Conservation (phyloP, 2,113 vertebrate genomes). For the Phocoena phocoena region DNA sequence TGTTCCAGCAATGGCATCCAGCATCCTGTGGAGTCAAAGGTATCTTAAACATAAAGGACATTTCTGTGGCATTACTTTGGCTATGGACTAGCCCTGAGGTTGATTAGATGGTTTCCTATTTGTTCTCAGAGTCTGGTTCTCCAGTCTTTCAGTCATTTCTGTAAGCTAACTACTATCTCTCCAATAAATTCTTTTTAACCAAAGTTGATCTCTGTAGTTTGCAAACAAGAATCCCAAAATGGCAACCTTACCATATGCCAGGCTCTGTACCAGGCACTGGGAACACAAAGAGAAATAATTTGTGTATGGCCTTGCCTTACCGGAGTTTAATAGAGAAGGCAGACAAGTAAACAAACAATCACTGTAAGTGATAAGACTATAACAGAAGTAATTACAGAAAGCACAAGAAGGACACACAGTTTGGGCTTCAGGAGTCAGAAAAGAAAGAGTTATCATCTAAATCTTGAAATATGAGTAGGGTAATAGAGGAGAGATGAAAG, state of each 20-base stretch:
- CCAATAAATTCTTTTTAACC: not conserved
- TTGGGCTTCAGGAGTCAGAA: not conserved
- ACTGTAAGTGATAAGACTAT: not conserved
- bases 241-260: not conserved
- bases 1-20: not conserved
- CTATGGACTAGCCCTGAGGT: not conserved
- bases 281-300: slow-evolving; percentile 21
- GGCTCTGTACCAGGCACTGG: not conserved
- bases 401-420: not conserved
- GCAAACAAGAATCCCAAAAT: not conserved
- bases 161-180: slow-evolving; percentile 1
- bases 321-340: not conserved
- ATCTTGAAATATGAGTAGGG: not conserved
- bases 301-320: not conserved
- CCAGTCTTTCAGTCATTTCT: not conserved
- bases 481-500: not conserved
- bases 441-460: slow-evolving; percentile 4
- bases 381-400: not conserved
- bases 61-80: not conserved
- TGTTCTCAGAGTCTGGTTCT: slow-evolving; percentile 17
- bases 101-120: not conserved
- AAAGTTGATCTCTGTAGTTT: not conserved
- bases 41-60: not conserved
- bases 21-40: not conserved
- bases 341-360: not conserved